Evolutionary conservation across 2,888 invertebrate species (phyloP), one percentile per base, ranked within the genome.

Genomic region (Mythimna loreyi): DNA sequence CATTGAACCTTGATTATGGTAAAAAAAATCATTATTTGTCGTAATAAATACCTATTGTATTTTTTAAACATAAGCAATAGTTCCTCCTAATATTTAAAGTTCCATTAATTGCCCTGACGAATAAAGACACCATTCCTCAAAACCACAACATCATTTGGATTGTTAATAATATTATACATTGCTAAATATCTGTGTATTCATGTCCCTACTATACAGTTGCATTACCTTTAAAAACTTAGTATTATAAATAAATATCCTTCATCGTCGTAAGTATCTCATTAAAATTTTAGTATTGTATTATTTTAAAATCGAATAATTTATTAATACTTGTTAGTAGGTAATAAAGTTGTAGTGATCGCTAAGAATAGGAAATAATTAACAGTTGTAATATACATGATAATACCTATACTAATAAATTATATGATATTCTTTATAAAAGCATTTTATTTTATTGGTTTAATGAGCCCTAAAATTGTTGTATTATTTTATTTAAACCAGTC

Each of bases 341-440:
- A 19, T 40, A 53, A 36, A 61, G 28, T 25, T 60, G 25, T 61
- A 72, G 53, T 65, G 30, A 58, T 50, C 30, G 49, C 58, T 60
- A 71, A 72, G 61, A 49, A 33, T 78, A 78, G 57, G 30, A 25
- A 50, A 49, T 21, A 58, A 53, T 53, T 36, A 45, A 58, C 25
- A 61, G 58, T 36, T 63, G 36, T 78, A 78, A 71, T 58, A 47
- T 45, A 28, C 28, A 28, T 28, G 4, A 28, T 28, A 25, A 43
- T 47, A 66, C 11, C 53, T 25, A 36, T 59, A 60, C 7, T 61
- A 71, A 65, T 77, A 72, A 75, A 75, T 55, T 36, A 58, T n/a
- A 40, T 62, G 19, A 70, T 47, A 64, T 49, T 64, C 23, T 49
- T 53, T 28, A 23, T 43, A 25, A 33, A 21, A 5, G 23, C 8